These are phyloP conservation scores for Streblospio benedicti DNA, from an alignment of 1,140 invertebrate species.

Conservation along the genomic window DNA sequence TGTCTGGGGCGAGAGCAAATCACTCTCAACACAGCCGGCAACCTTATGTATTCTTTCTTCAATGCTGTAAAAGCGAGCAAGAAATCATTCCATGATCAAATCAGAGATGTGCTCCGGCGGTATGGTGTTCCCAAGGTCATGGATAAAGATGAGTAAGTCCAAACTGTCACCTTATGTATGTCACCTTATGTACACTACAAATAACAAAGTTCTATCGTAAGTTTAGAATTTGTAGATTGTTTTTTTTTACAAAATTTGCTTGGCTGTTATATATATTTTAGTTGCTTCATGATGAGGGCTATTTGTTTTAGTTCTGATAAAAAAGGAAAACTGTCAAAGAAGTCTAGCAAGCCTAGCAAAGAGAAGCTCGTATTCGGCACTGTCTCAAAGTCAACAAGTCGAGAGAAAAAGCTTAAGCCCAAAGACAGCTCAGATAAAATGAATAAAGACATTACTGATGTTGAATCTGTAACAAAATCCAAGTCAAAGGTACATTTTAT, in stretches of 20 bases:
- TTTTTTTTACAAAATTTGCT: background rate
- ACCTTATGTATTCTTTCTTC: constrained; percentile 39
- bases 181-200: background rate
- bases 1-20: constrained; percentile 43
- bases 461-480: too few relatives aligned
- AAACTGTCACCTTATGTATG: background rate
- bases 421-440: background rate
- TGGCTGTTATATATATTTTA: background rate
- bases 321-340: constrained; percentile 28
- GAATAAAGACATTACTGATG: background rate
- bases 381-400: background rate
- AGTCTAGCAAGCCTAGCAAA: constrained; percentile 31
- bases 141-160: constrained; percentile 38
- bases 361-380: constrained; percentile 32
- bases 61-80: constrained; percentile 34
- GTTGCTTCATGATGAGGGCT: background rate
- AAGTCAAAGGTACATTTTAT: too few relatives aligned
- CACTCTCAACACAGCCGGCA: constrained; percentile 33
- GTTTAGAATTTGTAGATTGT: too few relatives aligned
- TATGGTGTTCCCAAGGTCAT: constrained; percentile 37
- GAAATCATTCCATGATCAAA: constrained; percentile 38
- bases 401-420: background rate
- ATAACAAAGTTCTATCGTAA: too few relatives aligned
- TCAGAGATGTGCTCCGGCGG: constrained; percentile 30
- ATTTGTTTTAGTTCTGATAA: constrained; percentile 14